Evolutionary conservation across 2,113 vertebrate species (phyloP).

Genomic region (Misgurnus anguillicaudatus): DNA sequence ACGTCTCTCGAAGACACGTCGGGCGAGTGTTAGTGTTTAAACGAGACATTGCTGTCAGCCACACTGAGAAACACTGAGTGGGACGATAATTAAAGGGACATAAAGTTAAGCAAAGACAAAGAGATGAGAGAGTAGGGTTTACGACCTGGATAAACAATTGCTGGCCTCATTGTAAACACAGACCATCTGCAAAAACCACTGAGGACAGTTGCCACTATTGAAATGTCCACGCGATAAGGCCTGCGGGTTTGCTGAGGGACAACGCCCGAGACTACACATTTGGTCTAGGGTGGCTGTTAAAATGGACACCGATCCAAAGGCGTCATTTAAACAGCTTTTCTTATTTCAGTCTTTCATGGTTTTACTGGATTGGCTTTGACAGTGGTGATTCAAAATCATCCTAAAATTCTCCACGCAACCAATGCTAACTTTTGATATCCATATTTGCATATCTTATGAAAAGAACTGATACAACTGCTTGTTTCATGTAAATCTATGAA

Average conservation of each 20-base stretch:
- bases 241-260: constrained; percentile 21
- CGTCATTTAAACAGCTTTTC: constrained; percentile 48
- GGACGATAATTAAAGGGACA: constrained; percentile 33
- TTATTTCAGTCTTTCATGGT: constrained; percentile 23
- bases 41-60: constrained; percentile 66
- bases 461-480: too few species aligned
- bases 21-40: constrained; percentile 62
- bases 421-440: too few species aligned
- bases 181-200: constrained; percentile 66
- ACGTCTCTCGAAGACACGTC: constrained; percentile 65
- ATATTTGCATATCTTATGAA: neutral
- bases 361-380: constrained; percentile 2
- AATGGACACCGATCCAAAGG: constrained; percentile 60
- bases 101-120: constrained; percentile 57
- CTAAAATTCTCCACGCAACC: neutral
- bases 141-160: constrained; percentile 63
- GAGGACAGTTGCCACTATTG: constrained; percentile 66
- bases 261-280: constrained; percentile 9
- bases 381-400: neutral
- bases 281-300: constrained; percentile 60
- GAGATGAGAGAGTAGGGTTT: constrained; percentile 64
- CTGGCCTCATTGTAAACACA: constrained; percentile 52
- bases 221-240: constrained; percentile 52
- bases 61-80: constrained; percentile 57
- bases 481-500: too few species aligned